Evolutionary conservation across 2,113 vertebrate genomes (phyloP), one percentile per base, ranked within the genome.

Genomic region (Lagopus leucura): DNA sequence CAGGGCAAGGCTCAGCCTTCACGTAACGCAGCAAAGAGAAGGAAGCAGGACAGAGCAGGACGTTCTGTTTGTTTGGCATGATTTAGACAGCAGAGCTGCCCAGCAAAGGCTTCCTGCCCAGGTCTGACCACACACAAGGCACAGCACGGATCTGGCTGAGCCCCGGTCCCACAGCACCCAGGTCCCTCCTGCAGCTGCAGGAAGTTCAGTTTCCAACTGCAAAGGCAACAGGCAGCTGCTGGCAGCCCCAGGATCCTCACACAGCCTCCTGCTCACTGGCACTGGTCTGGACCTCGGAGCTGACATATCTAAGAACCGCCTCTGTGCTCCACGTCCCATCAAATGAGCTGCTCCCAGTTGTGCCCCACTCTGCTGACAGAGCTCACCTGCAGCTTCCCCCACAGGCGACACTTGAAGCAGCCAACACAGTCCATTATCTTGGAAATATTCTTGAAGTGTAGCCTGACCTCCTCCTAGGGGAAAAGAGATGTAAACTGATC

Each of bases 361-460:
- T 1, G 0, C 4, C 32, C 66, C 54, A 52, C 13, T 55, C 2
- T 28, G 54, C 69, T 28, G 58, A 18, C 55, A 48, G 15, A 50
- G 13, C 96, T 95, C 66, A 98, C 99, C 98, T 99, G 99, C 85
- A 99, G 24, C 96, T 99, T 99, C 58, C 99, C 99, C 99, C 99
- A 99, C 24, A 99, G 97, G 17, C 99, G 98, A 75, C 99, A 99
- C 76, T 99, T 99, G 88, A 99, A 98, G 97, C 99, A 99, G 79
- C 98, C 99, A 32, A 99, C 98, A 6, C 99, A 99, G 94, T 99
- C 99, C 99, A 99, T 99, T 84, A 99, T 99, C 96, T 97, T 98
- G 10, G 99, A 99, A 96, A 99, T 99, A 73, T 99, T 99, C 96
- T 98, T 98, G 50, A 99, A 99, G 83, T 99, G 98, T 17, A 98